These are phyloP conservation scores for Lithobates sylvaticus DNA, from an alignment of 2,797 vertebrate genomes.

Conservation along the genomic window DNA sequence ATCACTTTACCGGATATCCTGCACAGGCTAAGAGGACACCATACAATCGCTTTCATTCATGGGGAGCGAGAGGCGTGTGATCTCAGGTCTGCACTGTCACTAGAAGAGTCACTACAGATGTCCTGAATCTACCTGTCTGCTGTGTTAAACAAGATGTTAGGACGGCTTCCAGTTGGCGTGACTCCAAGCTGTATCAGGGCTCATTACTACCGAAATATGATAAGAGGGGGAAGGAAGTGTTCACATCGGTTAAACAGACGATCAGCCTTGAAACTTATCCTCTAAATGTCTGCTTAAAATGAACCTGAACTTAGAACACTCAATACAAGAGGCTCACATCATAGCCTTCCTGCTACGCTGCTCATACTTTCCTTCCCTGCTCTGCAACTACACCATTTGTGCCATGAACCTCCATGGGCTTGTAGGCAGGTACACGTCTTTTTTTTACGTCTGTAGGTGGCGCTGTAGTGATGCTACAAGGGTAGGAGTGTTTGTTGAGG, in stretches of 20 bases:
- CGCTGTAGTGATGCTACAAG: too few species aligned
- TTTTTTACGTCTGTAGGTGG: too few species aligned
- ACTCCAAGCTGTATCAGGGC: neutral
- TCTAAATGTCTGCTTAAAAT: neutral
- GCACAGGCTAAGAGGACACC: constrained; percentile 17
- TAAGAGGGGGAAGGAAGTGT: constrained; percentile 35
- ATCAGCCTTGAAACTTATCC: neutral
- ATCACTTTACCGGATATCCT: constrained; percentile 58
- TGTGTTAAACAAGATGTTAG: constrained; percentile 3
- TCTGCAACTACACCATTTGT: too few species aligned
- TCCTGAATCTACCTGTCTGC: neutral
- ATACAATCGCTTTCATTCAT: constrained; percentile 55
- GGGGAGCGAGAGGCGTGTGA: constrained; percentile 8
- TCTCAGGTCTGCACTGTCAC: neutral
- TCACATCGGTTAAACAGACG: neutral
- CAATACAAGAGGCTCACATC: too few species aligned
- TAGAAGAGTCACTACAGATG: constrained; percentile 12
- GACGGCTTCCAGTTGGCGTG: constrained; percentile 9
- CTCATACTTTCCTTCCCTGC: too few species aligned
- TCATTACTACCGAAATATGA: constrained; percentile 25
- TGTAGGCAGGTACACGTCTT: too few species aligned
- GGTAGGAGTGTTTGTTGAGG: too few species aligned
- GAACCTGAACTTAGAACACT: too few species aligned
- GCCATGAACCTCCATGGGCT: too few species aligned
- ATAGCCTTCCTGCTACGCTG: too few species aligned